phyloP scores from a whole-genome alignment of 2,113 vertebrate species.

The Pollimyrus isidori region DNA sequence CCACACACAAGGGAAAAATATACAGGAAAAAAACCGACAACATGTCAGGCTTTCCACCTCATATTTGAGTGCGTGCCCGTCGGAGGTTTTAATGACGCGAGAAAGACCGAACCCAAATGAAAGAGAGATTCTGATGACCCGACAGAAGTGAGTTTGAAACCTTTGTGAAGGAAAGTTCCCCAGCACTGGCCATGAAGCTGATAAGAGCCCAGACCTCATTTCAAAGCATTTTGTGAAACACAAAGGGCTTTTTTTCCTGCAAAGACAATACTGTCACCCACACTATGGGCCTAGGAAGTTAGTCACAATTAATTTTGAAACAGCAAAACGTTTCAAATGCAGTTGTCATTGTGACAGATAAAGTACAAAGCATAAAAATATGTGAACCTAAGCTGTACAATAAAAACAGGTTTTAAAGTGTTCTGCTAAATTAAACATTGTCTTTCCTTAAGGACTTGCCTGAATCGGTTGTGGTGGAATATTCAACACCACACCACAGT shows the following conservation, averaged over 20 bases:
- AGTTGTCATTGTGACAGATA: not conserved
- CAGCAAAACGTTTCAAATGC: not conserved
- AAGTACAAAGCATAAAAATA: not conserved
- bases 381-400: not conserved
- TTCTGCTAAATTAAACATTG: not conserved
- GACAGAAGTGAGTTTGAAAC: not conserved
- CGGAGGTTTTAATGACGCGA: not conserved
- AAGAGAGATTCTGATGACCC: not conserved
- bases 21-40: not conserved
- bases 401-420: not conserved
- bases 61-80: not conserved
- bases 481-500: not conserved
- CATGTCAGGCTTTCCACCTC: not conserved
- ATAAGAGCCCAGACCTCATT: not conserved
- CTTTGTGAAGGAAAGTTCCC: not conserved
- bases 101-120: not conserved
- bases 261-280: not conserved
- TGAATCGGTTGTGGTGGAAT: not conserved
- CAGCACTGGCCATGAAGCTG: not conserved
- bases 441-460: not conserved
- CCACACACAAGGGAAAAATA: not conserved
- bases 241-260: not conserved
- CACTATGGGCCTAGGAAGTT: not conserved
- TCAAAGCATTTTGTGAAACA: not conserved
- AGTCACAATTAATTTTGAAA: not conserved